Evolutionary conservation across 2,888 invertebrate species (phyloP).

Genomic region (Epiblema foenella): DNA sequence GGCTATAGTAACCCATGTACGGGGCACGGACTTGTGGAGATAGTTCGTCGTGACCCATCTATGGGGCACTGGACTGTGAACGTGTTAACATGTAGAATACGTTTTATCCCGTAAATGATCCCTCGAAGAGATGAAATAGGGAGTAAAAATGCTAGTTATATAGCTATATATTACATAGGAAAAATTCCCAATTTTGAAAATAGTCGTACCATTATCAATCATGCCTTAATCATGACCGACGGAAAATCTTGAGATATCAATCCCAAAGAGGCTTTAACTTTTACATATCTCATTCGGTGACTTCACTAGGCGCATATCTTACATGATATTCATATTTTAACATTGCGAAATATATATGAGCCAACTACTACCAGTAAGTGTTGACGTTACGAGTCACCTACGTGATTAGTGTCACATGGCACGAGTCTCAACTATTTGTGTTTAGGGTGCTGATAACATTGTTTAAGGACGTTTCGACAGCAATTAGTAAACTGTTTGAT

Average conservation of each 20-base stretch:
- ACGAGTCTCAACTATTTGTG: constrained; percentile 21
- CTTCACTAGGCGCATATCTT: background rate
- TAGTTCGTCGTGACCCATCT: no score
- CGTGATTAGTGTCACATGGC: constrained; percentile 24
- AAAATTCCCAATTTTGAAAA: no score
- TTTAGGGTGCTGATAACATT: constrained; percentile 16
- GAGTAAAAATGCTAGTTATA: background rate
- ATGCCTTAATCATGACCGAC: background rate
- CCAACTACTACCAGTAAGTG: background rate
- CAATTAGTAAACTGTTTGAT: constrained; percentile 31
- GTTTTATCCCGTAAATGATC: no score
- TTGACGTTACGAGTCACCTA: constrained; percentile 5
- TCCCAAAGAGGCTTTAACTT: background rate
- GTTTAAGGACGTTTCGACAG: constrained; percentile 28
- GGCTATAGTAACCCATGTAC: no score
- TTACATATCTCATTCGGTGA: background rate
- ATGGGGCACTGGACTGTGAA: no score
- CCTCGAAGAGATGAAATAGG: no score
- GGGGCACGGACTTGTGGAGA: no score
- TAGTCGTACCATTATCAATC: background rate
- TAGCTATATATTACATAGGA: background rate
- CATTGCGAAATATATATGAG: constrained; percentile 15
- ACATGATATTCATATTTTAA: background rate
- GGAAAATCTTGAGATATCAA: background rate
- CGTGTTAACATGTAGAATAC: no score